Evolutionary conservation across 2,888 invertebrate genomes (phyloP), one percentile per base, ranked within the genome.

Genomic region (Cartodere bifasciata): DNA sequence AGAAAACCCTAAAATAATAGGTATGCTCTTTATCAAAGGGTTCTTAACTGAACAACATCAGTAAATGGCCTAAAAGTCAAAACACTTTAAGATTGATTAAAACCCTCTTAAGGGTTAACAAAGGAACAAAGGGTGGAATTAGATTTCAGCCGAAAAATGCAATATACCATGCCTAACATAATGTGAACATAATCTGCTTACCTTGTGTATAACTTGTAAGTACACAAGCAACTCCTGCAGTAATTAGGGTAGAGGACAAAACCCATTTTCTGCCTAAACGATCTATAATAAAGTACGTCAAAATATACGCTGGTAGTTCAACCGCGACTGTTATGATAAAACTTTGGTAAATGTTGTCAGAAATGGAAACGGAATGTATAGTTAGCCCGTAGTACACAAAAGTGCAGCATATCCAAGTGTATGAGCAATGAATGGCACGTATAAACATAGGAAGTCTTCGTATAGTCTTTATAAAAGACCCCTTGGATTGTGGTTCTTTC

Each of bases 371-470:
- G 0, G 82, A 73, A 55, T 81, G 81, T 32, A 84, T 66, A 1
- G 79, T 79, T 17, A 85, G 56, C 0, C 84, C 84, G 48, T 81
- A 84, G 53, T 80, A 85, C 11, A 82, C 75, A 39, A 83, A 72
- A 1, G 76, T 77, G 44, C 75, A 72, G 1, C 80, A 74, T 13
- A 81, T 68, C 81, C 81, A 82, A 60, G 78, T 78, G 39, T 78
- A 68, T 2, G 75, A 75, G 42, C 80, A 79, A 29, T 72, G 70
- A 2, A 64, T 41, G 20, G 72, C 52, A n/a, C 75, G 60, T 0
- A 60, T 45, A 34, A 73, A 49, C 11, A 76, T 48, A n/a, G 61
- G 60, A 21, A 55, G 62, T 0, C 70, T 70, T 28, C 51, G 62
- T 4, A 72, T 45, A 23, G 70, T 65, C 49, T 69, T 62, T 13